Percentiles rank a stretch among this genome's conserved stretches.
Conservation (phyloP, 2,888 invertebrate species). For the Nomada goodeniana region DNA sequence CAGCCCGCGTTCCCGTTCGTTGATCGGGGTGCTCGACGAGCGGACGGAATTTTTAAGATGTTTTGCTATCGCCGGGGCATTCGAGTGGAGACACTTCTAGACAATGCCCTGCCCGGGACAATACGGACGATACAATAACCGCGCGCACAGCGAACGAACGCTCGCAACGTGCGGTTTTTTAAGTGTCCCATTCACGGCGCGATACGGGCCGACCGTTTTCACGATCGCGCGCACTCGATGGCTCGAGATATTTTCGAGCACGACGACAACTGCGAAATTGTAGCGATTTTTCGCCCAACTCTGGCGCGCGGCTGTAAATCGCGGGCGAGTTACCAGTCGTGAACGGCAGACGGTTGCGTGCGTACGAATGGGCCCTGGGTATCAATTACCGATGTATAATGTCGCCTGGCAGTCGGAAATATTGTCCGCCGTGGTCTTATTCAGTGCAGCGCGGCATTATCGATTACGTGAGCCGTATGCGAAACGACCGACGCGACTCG, state of each 20-base stretch:
- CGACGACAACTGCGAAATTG: slow-evolving; percentile 23
- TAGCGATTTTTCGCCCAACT: not conserved
- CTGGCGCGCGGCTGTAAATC: slow-evolving; percentile 16
- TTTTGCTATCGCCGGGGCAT: slow-evolving; percentile 34
- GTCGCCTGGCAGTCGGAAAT: not conserved
- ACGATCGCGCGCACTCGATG: slow-evolving; percentile 13
- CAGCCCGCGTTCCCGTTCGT: slow-evolving; percentile 55
- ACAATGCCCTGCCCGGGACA: slow-evolving; percentile 49
- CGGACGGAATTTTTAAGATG: slow-evolving; percentile 49
- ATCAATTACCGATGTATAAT: not conserved
- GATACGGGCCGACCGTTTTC: slow-evolving; percentile 15
- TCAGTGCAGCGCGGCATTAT: not conserved
- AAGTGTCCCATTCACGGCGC: slow-evolving; percentile 34
- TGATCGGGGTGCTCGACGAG: not conserved
- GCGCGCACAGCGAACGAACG: slow-evolving; percentile 28
- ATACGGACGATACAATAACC: slow-evolving; percentile 53
- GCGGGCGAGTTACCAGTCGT: slow-evolving; percentile 21
- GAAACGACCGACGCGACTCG: not conserved
- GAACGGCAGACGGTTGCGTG: not conserved
- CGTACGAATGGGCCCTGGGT: not conserved
- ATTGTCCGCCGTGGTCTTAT: not conserved
- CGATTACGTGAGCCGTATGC: not conserved
- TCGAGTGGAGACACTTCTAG: slow-evolving; percentile 42
- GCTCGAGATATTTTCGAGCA: slow-evolving; percentile 14
- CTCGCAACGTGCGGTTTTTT: slow-evolving; percentile 22